Evolutionary conservation across 2,888 invertebrate species (phyloP).

Genomic region (Branchipolynoe longqiensis): DNA sequence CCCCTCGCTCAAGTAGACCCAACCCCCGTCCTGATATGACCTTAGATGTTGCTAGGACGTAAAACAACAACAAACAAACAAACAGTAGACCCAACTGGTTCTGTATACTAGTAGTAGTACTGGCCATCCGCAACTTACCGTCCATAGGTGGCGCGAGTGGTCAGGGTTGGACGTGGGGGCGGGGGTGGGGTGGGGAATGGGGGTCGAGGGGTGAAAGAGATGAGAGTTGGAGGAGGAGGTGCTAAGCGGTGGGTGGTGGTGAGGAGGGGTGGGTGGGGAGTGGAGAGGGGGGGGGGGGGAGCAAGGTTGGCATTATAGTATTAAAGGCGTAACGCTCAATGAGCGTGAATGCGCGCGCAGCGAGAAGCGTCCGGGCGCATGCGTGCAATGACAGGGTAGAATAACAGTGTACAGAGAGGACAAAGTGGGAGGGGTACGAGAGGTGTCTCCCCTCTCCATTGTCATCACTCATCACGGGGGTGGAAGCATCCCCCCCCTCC

Average conservation of each 20-base stretch:
- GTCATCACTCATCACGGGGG: neutral
- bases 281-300: neutral
- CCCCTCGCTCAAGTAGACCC: too few relatives aligned
- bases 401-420: constrained; percentile 33
- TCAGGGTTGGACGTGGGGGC: neutral
- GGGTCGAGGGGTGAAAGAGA: neutral
- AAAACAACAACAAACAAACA: too few relatives aligned
- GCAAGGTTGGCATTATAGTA: neutral
- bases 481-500: neutral
- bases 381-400: constrained; percentile 45
- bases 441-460: constrained; percentile 1
- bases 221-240: neutral
- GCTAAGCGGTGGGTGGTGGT: neutral
- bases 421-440: constrained; percentile 9
- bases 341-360: constrained; percentile 5
- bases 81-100: too few relatives aligned
- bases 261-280: neutral
- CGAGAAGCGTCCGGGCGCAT: constrained; percentile 11
- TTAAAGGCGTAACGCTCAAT: constrained; percentile 3
- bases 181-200: constrained; percentile 10
- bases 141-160: neutral
- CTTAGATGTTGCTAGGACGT: too few relatives aligned
- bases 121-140: too few relatives aligned
- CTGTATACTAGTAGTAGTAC: too few relatives aligned
- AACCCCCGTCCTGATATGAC: too few relatives aligned